Conservation (phyloP, 2,797 vertebrate genomes). For the Nannoperca obscura region DNA sequence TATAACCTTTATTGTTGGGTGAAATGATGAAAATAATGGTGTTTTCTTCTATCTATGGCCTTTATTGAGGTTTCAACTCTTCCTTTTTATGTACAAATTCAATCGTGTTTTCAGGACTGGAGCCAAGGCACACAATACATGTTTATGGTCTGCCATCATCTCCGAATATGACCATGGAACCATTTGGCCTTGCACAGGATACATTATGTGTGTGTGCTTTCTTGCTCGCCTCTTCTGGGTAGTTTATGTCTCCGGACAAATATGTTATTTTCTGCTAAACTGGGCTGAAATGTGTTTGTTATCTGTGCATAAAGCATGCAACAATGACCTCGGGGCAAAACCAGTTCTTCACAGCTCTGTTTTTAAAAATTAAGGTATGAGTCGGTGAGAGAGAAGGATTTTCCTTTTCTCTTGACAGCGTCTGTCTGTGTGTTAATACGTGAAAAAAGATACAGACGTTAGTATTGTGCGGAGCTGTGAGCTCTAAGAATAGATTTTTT, state of each 20-base stretch:
- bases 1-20: constrained; percentile 47
- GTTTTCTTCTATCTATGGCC: constrained; percentile 40
- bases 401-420: constrained; percentile 20
- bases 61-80: constrained; percentile 30
- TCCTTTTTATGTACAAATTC: constrained; percentile 44
- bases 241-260: constrained; percentile 45
- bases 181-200: constrained; percentile 49
- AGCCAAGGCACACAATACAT: constrained; percentile 55
- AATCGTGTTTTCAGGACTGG: constrained; percentile 56
- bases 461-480: constrained; percentile 1
- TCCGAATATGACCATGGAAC: constrained; percentile 48
- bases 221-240: constrained; percentile 17
- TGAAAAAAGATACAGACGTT: constrained; percentile 34
- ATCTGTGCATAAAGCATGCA: constrained; percentile 49
- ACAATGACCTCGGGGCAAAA: constrained; percentile 44
- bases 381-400: constrained; percentile 3
- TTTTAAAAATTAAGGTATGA: constrained; percentile 53
- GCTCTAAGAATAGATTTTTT: not conserved
- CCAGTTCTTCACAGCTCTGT: constrained; percentile 35
- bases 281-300: constrained; percentile 46
- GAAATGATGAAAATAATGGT: constrained; percentile 46
- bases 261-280: constrained; percentile 46
- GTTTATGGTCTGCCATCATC: constrained; percentile 50
- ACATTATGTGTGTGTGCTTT: constrained; percentile 18
- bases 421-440: constrained; percentile 38